These are phyloP conservation scores for Rostratula benghalensis DNA, from an alignment of 2,113 vertebrate genomes.

Conservation along the genomic window DNA sequence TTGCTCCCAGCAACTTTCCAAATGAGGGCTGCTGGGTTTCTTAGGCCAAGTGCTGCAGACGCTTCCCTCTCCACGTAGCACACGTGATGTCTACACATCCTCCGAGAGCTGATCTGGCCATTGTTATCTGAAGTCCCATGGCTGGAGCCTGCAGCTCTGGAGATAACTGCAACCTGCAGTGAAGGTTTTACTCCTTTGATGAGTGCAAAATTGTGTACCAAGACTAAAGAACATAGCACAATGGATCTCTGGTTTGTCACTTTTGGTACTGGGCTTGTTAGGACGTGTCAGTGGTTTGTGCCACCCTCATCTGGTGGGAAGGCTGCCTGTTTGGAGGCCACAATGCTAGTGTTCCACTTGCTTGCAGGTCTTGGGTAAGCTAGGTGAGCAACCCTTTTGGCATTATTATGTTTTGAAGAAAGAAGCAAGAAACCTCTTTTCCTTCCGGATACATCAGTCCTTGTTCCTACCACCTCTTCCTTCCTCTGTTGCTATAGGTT, in stretches of 20 bases:
- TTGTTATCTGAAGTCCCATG: neutral
- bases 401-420: neutral
- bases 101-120: neutral
- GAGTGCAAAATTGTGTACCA: neutral
- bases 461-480: neutral
- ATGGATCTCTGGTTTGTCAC: fast-evolving
- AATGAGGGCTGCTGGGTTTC: conserved; percentile 15
- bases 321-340: neutral
- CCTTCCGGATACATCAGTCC: neutral
- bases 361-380: neutral
- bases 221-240: neutral
- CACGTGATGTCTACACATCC: neutral
- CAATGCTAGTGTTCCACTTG: neutral
- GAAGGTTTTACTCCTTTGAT: neutral
- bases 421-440: neutral
- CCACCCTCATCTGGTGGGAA: neutral
- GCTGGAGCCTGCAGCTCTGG: neutral
- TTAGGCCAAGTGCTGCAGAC: neutral
- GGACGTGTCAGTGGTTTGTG: fast-evolving
- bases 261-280: neutral
- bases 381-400: neutral
- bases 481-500: neutral
- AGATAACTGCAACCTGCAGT: neutral
- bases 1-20: neutral
- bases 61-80: neutral